Conservation (phyloP, 2,888 invertebrate species). For the Chirona hameri region DNA sequence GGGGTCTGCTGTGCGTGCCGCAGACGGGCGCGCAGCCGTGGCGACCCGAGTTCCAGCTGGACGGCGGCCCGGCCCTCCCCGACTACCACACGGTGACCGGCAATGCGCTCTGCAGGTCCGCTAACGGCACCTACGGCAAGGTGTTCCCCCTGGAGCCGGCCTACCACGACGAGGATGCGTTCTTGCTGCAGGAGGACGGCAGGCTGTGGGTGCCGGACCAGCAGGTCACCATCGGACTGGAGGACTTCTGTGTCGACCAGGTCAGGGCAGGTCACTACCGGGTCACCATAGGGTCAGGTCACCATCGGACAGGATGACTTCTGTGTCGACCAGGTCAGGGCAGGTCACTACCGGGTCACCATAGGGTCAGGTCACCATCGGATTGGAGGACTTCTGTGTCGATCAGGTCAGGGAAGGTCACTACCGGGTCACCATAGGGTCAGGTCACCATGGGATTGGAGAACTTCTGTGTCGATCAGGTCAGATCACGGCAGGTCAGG, state of each 20-base stretch:
- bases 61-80: neutral
- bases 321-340: too few species aligned
- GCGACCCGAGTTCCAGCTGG: slow-evolving; percentile 35
- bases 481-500: too few species aligned
- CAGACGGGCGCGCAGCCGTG: slow-evolving; percentile 30
- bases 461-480: too few species aligned
- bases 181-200: slow-evolving; percentile 58
- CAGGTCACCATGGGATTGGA: too few species aligned
- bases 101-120: slow-evolving; percentile 33
- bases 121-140: slow-evolving; percentile 29
- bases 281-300: too few species aligned
- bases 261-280: neutral
- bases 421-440: too few species aligned
- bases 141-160: slow-evolving; percentile 55
- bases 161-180: slow-evolving; percentile 52
- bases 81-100: slow-evolving; percentile 30
- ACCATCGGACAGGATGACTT: too few species aligned
- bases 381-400: too few species aligned
- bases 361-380: too few species aligned
- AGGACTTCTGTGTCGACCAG: slow-evolving; percentile 58
- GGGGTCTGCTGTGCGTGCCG: neutral
- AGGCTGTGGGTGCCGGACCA: slow-evolving; percentile 54
- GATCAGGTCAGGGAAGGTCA: too few species aligned
- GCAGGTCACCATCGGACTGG: slow-evolving; percentile 30
- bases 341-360: too few species aligned